Conservation (phyloP, 2,797 vertebrate species). For the Pseudotriccus pelzelni region DNA sequence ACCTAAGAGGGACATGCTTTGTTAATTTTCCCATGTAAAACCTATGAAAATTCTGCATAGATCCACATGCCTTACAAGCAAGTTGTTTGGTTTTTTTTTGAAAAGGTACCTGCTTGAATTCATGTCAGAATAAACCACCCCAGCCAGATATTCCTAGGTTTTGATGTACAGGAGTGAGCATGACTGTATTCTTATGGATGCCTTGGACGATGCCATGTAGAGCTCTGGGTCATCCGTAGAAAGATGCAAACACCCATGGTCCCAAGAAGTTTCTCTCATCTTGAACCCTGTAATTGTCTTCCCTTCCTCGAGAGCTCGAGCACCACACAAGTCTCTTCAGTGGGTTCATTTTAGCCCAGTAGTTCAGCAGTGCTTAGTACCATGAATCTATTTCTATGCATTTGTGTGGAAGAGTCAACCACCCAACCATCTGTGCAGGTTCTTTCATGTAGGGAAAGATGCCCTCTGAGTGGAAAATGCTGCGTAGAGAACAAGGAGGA, state of each 20-base stretch:
- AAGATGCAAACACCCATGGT: not conserved
- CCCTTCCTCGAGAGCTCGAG: not conserved
- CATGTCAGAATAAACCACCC: not conserved
- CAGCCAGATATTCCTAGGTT: not conserved
- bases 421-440: rapidly evolving
- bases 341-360: not conserved
- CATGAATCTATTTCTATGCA: rapidly evolving
- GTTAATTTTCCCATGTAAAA: not conserved
- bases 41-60: not conserved
- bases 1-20: not conserved
- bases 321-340: not conserved
- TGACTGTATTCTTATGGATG: not conserved
- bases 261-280: not conserved
- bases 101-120: not conserved
- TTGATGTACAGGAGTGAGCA: rapidly evolving
- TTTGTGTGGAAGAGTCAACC: not conserved
- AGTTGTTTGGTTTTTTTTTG: not conserved
- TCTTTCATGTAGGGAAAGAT: not conserved
- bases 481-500: not conserved
- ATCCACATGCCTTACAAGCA: not conserved
- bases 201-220: rapidly evolving
- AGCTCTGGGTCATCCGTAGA: not conserved
- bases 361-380: not conserved
- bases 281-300: not conserved
- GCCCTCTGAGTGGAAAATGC: not conserved